Conservation (phyloP, 2,113 vertebrate genomes). For the Brachyhypopomus occidentalis region DNA sequence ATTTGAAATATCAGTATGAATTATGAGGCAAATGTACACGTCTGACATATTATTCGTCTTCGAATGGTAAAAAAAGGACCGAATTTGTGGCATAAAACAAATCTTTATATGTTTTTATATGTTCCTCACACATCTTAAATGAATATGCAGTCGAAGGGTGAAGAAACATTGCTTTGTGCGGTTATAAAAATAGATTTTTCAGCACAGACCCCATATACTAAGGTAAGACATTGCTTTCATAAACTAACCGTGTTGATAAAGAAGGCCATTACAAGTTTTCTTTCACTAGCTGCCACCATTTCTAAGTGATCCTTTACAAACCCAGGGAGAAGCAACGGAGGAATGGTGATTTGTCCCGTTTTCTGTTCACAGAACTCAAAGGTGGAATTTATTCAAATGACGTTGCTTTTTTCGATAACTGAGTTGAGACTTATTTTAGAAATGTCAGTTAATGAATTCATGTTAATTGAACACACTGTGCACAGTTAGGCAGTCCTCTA, state of each 20-base stretch:
- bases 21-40: neutral
- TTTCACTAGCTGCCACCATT: neutral
- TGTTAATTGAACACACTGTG: no score
- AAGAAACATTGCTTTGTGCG: neutral
- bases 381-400: neutral
- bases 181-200: neutral
- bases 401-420: neutral
- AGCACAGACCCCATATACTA: neutral
- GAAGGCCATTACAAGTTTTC: neutral
- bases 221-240: neutral
- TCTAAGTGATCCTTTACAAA: neutral
- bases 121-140: neutral
- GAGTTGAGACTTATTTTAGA: neutral
- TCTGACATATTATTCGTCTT: neutral
- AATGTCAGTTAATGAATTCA: no score
- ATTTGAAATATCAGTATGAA: neutral
- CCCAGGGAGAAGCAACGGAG: neutral
- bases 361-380: neutral
- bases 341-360: neutral
- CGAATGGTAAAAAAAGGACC: neutral
- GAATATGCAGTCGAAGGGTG: neutral
- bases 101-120: neutral
- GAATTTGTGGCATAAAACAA: neutral
- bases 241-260: neutral
- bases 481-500: no score